Base-by-base conservation (phyloP, 2,888 invertebrate species). In the Philonicus albiceps region DNA sequence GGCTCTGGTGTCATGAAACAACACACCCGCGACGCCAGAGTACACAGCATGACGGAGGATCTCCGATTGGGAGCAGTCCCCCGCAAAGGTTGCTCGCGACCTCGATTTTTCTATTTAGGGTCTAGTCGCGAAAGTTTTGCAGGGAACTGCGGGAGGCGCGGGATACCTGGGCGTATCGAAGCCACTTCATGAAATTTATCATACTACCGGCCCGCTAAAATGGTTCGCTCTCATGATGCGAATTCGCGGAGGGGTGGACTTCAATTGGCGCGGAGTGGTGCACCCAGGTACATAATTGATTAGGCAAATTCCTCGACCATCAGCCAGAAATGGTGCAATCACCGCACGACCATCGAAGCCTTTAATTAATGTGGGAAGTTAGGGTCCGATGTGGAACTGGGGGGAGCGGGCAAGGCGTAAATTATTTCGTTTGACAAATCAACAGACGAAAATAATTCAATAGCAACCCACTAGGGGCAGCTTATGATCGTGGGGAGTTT, bases 371-470 rank as follows among this genome's bases (percentile, higher is more conserved):
- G 78, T 78, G 78, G 53, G 78, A 78, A 78, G 30, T 27, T 8
- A 16, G 13, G 27, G 49, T 19, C 49, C 16, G 64, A 22, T 22
- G 34, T 7, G 30, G 73, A 3, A 8, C 27, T 31, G n/a, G 74
- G 31, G 30, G n/a, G 74, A n/a, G 30, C n/a, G 3, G 74, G n/a
- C 7, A n/a, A 16, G 30, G 55, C 31, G n/a, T n/a, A 19, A 81
- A 31, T 64, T 81, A 81, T 55, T 81, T 64, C 55, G 55, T 43
- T 49, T 81, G 64, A 81, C 81, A 81, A 81, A 81, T 81, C 64
- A 81, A 81, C 81, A 81, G 34, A 81, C 81, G 81, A 55, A 37
- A 81, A 81, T 55, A 34, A 55, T 13, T 34, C 64, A 64, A 19
- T 34, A 37, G 34, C 34, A 13, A 13, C 34, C 34, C 22, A 34